These are phyloP conservation scores for Episyrphus balteatus DNA, from an alignment of 1,140 invertebrate genomes.

Conservation along the genomic window DNA sequence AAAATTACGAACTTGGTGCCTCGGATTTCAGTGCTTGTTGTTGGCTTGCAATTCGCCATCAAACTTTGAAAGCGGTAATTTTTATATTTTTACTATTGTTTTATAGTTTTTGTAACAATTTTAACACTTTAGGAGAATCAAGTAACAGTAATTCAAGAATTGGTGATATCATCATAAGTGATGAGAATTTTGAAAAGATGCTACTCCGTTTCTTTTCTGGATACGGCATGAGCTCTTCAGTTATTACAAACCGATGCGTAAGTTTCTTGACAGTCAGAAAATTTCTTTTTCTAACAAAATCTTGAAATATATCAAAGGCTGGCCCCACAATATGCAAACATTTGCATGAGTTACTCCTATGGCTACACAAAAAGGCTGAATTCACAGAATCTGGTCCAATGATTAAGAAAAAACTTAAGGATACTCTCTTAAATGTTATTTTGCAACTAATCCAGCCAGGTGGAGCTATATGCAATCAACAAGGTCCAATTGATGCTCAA, in stretches of 20 bases:
- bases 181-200: slow-evolving; percentile 60
- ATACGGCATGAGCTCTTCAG: slow-evolving; percentile 40
- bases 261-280: slow-evolving; percentile 3
- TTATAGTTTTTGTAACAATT: not conserved
- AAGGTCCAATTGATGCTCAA: slow-evolving; percentile 74
- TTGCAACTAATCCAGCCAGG: slow-evolving; percentile 57
- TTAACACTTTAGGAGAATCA: slow-evolving; percentile 17
- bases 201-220: slow-evolving; percentile 61
- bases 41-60: slow-evolving; percentile 41
- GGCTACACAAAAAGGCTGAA: slow-evolving; percentile 59
- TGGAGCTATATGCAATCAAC: slow-evolving; percentile 55
- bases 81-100: not conserved
- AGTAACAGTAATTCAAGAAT: slow-evolving; percentile 37
- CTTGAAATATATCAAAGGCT: slow-evolving; percentile 40
- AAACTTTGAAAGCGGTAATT: slow-evolving; percentile 5
- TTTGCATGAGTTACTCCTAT: slow-evolving; percentile 58
- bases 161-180: slow-evolving; percentile 51
- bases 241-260: slow-evolving; percentile 33
- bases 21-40: slow-evolving; percentile 55
- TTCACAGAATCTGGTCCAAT: slow-evolving; percentile 40
- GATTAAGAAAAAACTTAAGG: slow-evolving; percentile 54
- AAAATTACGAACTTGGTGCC: slow-evolving; percentile 60
- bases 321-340: slow-evolving; percentile 67
- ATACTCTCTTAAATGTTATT: slow-evolving; percentile 56
- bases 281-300: too few relatives aligned